Evolutionary conservation across 2,113 vertebrate genomes (phyloP).

Genomic region (Prietella phreatophila): DNA sequence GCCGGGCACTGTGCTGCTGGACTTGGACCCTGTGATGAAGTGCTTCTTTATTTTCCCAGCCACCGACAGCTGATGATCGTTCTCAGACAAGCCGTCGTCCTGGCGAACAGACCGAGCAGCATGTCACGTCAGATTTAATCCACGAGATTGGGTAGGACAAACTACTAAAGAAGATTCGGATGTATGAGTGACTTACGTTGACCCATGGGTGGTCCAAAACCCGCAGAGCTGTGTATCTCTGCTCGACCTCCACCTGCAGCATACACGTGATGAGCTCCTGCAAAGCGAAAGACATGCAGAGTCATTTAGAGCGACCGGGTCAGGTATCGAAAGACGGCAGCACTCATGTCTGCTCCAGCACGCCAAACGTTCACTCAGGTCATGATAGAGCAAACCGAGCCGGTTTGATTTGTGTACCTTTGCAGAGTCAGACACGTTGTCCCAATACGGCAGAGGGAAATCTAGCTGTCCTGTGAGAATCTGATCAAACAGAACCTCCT

Average conservation of each 20-base stretch:
- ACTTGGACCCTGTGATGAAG: conserved; percentile 89
- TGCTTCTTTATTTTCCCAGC: conserved; percentile 97
- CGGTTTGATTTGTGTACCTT: conserved; percentile 74
- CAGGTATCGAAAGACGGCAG: background rate
- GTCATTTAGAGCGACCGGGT: background rate
- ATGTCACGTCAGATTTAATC: background rate
- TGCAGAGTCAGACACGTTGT: conserved; percentile 88
- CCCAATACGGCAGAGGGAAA: conserved; percentile 92
- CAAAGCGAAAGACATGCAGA: conserved; percentile 37
- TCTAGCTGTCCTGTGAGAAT: conserved; percentile 89
- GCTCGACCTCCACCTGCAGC: conserved; percentile 88
- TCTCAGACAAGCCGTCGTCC: conserved; percentile 88
- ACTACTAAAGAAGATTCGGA: too few relatives aligned
- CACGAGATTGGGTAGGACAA: background rate
- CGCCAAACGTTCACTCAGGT: background rate
- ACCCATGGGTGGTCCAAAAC: conserved; percentile 95
- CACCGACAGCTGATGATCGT: conserved; percentile 88
- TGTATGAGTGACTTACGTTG: conserved; percentile 79
- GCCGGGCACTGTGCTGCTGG: conserved; percentile 86
- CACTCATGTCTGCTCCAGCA: background rate
- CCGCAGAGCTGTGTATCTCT: conserved; percentile 88
- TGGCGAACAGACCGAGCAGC: conserved; percentile 53
- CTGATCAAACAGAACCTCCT: conserved; percentile 91
- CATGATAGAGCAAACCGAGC: background rate
- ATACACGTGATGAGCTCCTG: conserved; percentile 92